Evolutionary conservation across 2,888 invertebrate genomes (phyloP), one percentile per base, ranked within the genome.

Genomic region (Aleiodes leptofemur): DNA sequence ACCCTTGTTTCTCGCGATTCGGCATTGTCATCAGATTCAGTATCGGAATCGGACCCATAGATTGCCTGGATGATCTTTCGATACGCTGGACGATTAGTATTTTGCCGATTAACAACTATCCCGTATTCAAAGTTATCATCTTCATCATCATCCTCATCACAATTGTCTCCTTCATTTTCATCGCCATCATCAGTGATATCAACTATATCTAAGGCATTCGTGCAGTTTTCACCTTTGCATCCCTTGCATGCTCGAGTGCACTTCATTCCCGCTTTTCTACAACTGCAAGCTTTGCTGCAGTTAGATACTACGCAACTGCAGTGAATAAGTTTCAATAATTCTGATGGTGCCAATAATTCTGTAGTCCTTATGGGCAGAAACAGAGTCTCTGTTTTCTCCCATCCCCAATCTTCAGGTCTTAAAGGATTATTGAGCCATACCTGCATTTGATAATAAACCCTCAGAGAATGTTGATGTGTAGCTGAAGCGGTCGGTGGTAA

Each of bases 211-310:
- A n/a, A n/a, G 2, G 64, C 48, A 73, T 79, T 78, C n/a, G 76
- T 76, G 76, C 82, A 83, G 74, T 79, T 77, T 55, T 77, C 74
- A 56, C 78, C 78, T 55, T 76, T 78, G 77, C 83, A 83, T 78
- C 79, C 82, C 75, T 77, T 79, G 76, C 83, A 83, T 75, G 78
- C 78, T 78, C 75, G 50, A 74, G 82, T 82, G 81, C 83, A 84
- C 29, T 43, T 71, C 56, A 84, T 77, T 9, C 81, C 83, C 13
- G 79, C 82, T 79, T 82, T 84, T 78, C 76, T 80, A 76, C 82
- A 83, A 68, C 82, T 81, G 79, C 82, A 83, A 77, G 78, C 80
- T 48, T 72, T 75, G 77, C 77, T 80, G 73, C 82, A 82, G 50
- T 78, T 81, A 59, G 79, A 81, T 1, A 2, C 2, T 76, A 76